Evolutionary conservation across 2,888 invertebrate genomes (phyloP).

Genomic region (Himalopsyche tibetana): DNA sequence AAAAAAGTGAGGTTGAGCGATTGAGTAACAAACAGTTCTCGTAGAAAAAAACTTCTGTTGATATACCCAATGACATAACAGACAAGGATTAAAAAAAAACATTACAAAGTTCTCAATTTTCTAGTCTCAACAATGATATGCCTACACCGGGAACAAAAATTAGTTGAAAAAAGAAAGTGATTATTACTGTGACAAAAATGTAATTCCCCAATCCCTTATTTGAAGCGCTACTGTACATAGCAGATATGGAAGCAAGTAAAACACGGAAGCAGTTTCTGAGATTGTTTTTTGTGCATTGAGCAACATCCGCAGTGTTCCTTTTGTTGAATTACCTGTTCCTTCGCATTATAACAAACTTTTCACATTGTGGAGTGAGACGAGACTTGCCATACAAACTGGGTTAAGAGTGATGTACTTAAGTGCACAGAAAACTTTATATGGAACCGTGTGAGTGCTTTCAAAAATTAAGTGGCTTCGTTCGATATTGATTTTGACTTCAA

Average conservation of each 20-base stretch:
- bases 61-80: no score
- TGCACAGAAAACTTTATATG: conserved; percentile 52
- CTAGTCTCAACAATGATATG: no score
- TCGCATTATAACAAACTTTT: conserved; percentile 62
- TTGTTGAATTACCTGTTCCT: conserved; percentile 64
- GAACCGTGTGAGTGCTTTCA: conserved; percentile 57
- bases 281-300: conserved; percentile 64
- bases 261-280: conserved; percentile 54
- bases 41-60: no score
- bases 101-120: no score
- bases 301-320: conserved; percentile 59
- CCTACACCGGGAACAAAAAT: no score
- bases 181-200: no score
- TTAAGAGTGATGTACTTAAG: conserved; percentile 60
- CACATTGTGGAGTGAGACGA: conserved; percentile 23
- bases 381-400: conserved; percentile 53
- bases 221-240: neutral
- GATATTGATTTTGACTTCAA: conserved; percentile 45
- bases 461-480: conserved; percentile 58
- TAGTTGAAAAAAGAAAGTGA: no score
- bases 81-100: no score
- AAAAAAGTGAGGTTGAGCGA: no score
- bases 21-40: no score
- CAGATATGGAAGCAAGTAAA: conserved; percentile 46
- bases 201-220: neutral